Conservation (phyloP, 2,888 invertebrate genomes). For the Amblyjoppa proteus region DNA sequence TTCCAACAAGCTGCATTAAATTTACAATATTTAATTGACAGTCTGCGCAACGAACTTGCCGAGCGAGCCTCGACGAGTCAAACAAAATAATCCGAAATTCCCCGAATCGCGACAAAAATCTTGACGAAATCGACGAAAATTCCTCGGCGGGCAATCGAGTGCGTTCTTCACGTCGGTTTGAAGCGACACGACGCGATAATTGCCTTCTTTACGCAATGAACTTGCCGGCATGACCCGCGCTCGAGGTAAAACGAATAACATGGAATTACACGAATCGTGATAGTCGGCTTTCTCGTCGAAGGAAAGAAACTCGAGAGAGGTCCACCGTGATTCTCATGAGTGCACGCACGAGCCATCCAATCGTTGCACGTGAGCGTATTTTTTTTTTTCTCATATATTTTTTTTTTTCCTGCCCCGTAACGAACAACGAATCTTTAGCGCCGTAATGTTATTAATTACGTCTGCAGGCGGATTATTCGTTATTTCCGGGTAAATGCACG, state of each 20-base stretch:
- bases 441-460: conserved; percentile 38
- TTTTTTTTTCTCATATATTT: not conserved
- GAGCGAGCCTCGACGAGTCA: too few species aligned
- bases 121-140: conserved; percentile 10
- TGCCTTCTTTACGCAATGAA: conserved; percentile 60
- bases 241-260: conserved; percentile 54
- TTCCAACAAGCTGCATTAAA: too few species aligned
- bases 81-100: too few species aligned
- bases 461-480: conserved; percentile 52
- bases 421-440: conserved; percentile 7
- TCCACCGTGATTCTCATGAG: not conserved
- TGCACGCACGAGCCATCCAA: not conserved
- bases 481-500: conserved; percentile 51
- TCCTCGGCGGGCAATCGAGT: not conserved
- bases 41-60: too few species aligned
- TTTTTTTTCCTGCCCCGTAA: not conserved
- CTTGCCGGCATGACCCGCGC: conserved; percentile 48
- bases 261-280: conserved; percentile 64
- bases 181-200: conserved; percentile 61
- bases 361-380: not conserved
- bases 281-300: not conserved
- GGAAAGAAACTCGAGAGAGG: not conserved
- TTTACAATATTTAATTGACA: too few species aligned
- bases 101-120: too few species aligned
- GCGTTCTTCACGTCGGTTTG: too few species aligned